A percentile compares a stretch with the other conserved stretches of the same genome.
phyloP scores from a whole-genome alignment of 2,888 invertebrate genomes.

The Amphipyra berbera region DNA sequence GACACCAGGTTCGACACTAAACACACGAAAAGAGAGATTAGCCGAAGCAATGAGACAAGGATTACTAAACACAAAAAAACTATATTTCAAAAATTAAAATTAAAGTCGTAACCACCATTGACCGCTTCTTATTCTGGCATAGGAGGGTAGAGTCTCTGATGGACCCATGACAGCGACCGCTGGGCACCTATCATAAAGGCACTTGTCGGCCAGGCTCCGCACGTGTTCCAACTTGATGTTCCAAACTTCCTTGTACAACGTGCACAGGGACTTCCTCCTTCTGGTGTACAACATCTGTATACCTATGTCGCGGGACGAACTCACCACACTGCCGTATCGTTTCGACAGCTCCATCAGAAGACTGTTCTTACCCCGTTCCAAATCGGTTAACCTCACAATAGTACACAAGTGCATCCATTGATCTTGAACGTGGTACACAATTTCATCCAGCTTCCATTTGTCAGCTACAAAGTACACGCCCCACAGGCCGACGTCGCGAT shows the following conservation, averaged over 20 bases:
- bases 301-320: constrained; percentile 77
- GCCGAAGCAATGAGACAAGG: not conserved
- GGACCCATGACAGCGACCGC: constrained; percentile 82
- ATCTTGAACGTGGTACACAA: constrained; percentile 74
- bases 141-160: constrained; percentile 80
- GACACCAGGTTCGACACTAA: too few species aligned
- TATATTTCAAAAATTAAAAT: constrained; percentile 52
- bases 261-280: constrained; percentile 59
- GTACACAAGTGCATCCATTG: constrained; percentile 80
- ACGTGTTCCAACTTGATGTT: constrained; percentile 44
- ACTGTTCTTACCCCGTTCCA: constrained; percentile 71
- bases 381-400: constrained; percentile 65
- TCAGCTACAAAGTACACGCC: constrained; percentile 82
- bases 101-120: constrained; percentile 80
- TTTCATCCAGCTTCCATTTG: constrained; percentile 73
- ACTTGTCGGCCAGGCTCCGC: constrained; percentile 60
- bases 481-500: constrained; percentile 83
- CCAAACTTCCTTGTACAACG: constrained; percentile 34
- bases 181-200: constrained; percentile 82
- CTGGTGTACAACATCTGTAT: constrained; percentile 72
- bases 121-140: constrained; percentile 72
- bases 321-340: constrained; percentile 65
- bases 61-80: constrained; percentile 1
- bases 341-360: constrained; percentile 72
- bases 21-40: too few species aligned